Conservation (phyloP, 2,888 invertebrate genomes). For the Bombyx huttoni region DNA sequence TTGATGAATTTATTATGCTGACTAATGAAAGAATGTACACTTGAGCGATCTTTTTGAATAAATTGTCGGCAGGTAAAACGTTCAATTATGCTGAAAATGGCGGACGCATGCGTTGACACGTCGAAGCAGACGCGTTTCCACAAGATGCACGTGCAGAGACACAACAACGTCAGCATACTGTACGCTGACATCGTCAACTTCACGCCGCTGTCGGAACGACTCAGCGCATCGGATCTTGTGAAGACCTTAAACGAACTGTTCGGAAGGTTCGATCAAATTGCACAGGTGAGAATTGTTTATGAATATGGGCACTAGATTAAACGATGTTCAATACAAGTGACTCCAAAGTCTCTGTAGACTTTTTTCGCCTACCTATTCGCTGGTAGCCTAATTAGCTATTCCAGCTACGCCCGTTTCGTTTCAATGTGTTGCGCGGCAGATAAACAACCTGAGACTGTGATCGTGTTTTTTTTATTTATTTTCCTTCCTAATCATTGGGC, state of each 20-base stretch:
- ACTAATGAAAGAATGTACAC: too few species aligned
- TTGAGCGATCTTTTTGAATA: not conserved
- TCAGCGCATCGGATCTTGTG: slow-evolving; percentile 94
- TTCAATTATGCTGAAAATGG: slow-evolving; percentile 94
- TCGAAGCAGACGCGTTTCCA: slow-evolving; percentile 89
- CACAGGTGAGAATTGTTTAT: slow-evolving; percentile 79
- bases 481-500: too few species aligned
- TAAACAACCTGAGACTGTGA: too few species aligned
- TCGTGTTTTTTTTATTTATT: too few species aligned
- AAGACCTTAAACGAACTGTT: slow-evolving; percentile 97
- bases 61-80: slow-evolving; percentile 80
- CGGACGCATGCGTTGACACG: slow-evolving; percentile 86
- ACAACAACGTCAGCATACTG: slow-evolving; percentile 96
- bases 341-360: too few species aligned
- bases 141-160: slow-evolving; percentile 96
- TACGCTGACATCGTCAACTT: slow-evolving; percentile 99
- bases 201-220: slow-evolving; percentile 93
- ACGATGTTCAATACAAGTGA: too few species aligned
- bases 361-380: too few species aligned
- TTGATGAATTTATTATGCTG: too few species aligned
- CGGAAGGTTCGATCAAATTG: slow-evolving; percentile 96
- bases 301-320: not conserved
- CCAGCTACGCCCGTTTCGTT: too few species aligned
- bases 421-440: too few species aligned
- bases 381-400: too few species aligned